Conservation (phyloP, 2,113 vertebrate genomes). For the Dermatemys mawii region DNA sequence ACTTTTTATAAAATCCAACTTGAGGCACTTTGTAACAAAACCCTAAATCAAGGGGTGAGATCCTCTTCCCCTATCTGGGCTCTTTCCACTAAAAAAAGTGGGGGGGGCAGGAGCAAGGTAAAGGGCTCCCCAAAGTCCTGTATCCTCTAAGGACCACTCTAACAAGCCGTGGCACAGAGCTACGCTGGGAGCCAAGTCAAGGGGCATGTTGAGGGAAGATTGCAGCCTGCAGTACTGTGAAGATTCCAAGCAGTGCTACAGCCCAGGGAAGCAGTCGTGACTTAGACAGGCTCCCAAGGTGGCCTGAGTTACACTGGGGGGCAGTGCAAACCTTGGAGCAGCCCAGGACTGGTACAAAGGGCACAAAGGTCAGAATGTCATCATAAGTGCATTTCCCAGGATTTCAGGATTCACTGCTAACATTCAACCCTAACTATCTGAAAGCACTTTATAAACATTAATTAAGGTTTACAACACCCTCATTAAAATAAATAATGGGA, state of each 20-base stretch:
- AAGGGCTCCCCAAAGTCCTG: neutral
- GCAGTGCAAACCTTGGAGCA: fast-evolving
- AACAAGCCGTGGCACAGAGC: neutral
- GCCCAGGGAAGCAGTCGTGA: neutral
- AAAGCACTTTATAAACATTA: too few species aligned
- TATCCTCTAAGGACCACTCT: neutral
- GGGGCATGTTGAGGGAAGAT: neutral
- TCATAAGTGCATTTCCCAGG: neutral
- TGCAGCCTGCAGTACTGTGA: fast-evolving
- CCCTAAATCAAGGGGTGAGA: neutral
- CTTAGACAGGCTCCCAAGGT: neutral
- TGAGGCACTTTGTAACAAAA: neutral
- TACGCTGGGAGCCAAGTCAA: neutral
- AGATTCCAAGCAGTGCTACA: fast-evolving
- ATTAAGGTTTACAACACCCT: neutral
- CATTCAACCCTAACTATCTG: too few species aligned
- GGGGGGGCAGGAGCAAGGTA: neutral
- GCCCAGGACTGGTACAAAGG: neutral
- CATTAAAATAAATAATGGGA: neutral
- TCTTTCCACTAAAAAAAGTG: fast-evolving
- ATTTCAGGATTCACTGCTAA: too few species aligned
- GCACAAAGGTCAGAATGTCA: neutral
- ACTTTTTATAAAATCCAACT: neutral
- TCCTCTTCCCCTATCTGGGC: neutral
- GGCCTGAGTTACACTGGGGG: neutral